These are phyloP conservation scores for Salvator merianae DNA, from an alignment of 2,113 vertebrate genomes.

Conservation along the genomic window DNA sequence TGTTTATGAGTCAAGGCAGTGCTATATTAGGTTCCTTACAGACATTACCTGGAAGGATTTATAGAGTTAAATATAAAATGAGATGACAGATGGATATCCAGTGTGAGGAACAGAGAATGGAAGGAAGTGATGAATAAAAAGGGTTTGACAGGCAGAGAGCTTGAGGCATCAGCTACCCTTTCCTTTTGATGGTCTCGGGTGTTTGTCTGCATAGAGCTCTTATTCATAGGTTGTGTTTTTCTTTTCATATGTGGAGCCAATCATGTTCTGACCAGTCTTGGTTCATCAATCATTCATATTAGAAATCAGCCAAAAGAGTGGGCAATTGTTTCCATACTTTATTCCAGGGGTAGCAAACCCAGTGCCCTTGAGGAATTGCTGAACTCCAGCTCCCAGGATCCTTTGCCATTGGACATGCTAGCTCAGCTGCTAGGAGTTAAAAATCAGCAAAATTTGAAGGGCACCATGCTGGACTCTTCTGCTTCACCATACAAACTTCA, in stretches of 20 bases:
- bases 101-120: neutral
- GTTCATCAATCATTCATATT: neutral
- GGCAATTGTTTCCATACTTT: neutral
- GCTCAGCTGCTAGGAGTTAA: too few relatives aligned
- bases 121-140: neutral
- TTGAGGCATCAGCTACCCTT: conserved; percentile 12
- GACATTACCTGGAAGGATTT: neutral
- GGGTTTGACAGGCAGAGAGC: neutral
- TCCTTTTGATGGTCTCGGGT: neutral
- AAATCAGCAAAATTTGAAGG: too few relatives aligned
- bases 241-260: neutral
- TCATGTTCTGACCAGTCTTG: neutral
- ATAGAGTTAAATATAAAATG: neutral
- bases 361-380: too few relatives aligned
- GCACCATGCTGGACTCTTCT: too few relatives aligned
- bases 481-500: neutral
- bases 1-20: neutral
- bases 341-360: too few relatives aligned
- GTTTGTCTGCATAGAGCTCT: neutral
- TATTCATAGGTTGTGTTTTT: neutral
- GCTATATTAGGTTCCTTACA: neutral
- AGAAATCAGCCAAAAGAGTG: neutral
- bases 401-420: too few relatives aligned
- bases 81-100: neutral
- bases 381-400: too few relatives aligned